phyloP scores from a whole-genome alignment of 2,888 invertebrate species.

The Ochropacha duplaris region DNA sequence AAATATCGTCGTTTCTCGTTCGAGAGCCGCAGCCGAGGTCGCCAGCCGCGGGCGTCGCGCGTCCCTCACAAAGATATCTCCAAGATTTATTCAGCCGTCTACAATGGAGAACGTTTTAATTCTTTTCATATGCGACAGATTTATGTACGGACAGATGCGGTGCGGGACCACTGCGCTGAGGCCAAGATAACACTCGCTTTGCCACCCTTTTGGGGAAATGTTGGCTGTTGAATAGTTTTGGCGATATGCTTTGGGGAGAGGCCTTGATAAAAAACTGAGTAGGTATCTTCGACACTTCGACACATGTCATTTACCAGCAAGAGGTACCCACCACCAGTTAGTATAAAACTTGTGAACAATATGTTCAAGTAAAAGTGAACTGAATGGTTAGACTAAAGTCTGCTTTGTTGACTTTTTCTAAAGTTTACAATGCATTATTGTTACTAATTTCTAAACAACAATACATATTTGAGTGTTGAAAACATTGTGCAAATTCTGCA shows the following conservation, averaged over 20 bases:
- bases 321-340: too few relatives aligned
- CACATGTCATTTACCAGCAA: too few relatives aligned
- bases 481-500: neutral
- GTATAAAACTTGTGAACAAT: neutral
- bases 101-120: conserved; percentile 82
- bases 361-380: neutral
- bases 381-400: neutral
- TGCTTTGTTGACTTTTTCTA: neutral
- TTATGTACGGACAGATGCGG: conserved; percentile 79
- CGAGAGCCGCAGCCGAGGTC: conserved; percentile 26
- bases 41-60: conserved; percentile 64
- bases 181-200: conserved; percentile 51
- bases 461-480: neutral
- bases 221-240: conserved; percentile 32
- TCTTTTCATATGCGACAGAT: conserved; percentile 81
- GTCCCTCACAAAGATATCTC: conserved; percentile 79
- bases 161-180: conserved; percentile 37
- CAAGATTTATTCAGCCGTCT: conserved; percentile 79
- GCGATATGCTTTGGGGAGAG: conserved; percentile 14
- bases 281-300: neutral
- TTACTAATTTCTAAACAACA: neutral
- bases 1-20: conserved; percentile 84
- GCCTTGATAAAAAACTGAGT: neutral
- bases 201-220: conserved; percentile 52
- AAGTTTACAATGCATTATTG: neutral